Evolutionary conservation across 1,140 invertebrate species (phyloP).

Genomic region (Andricus grossulariae): DNA sequence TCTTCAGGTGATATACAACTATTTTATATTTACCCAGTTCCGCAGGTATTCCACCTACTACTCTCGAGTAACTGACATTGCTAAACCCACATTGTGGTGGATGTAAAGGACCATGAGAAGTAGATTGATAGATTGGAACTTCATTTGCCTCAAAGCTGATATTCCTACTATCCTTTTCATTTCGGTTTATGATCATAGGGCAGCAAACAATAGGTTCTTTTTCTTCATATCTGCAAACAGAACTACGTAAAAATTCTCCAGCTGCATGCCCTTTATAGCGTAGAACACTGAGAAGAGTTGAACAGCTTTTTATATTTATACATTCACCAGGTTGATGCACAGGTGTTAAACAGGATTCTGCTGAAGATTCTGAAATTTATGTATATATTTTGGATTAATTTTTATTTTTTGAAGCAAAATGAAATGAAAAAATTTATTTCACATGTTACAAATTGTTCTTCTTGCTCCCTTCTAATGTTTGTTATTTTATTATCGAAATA

Average conservation of each 20-base stretch:
- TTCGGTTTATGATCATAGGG: slow-evolving; percentile 32
- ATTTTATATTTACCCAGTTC: slow-evolving; percentile 56
- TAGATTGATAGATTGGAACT: slow-evolving; percentile 33
- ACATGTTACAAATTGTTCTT: too few relatives aligned
- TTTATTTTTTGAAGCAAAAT: too few relatives aligned
- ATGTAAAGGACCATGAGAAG: slow-evolving; percentile 42
- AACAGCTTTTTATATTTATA: slow-evolving; percentile 72
- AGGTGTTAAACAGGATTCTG: slow-evolving; percentile 39
- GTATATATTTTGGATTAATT: too few relatives aligned
- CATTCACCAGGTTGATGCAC: slow-evolving; percentile 36
- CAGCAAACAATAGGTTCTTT: slow-evolving; percentile 77
- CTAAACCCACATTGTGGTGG: slow-evolving; percentile 62
- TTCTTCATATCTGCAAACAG: slow-evolving; percentile 76
- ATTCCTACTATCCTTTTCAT: neutral
- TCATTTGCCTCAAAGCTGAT: neutral
- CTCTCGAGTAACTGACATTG: slow-evolving; percentile 47
- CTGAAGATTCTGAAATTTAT: neutral
- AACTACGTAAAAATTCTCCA: slow-evolving; percentile 72
- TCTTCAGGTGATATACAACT: too few relatives aligned
- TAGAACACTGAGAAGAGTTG: slow-evolving; percentile 68
- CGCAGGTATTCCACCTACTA: slow-evolving; percentile 61
- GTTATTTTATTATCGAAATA: too few relatives aligned
- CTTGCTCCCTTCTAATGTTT: too few relatives aligned
- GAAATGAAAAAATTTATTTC: too few relatives aligned
- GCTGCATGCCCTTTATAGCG: slow-evolving; percentile 53